Evolutionary conservation across 2,113 vertebrate species (phyloP), one percentile per base, ranked within the genome.

Genomic region (Seriola quinqueradiata): DNA sequence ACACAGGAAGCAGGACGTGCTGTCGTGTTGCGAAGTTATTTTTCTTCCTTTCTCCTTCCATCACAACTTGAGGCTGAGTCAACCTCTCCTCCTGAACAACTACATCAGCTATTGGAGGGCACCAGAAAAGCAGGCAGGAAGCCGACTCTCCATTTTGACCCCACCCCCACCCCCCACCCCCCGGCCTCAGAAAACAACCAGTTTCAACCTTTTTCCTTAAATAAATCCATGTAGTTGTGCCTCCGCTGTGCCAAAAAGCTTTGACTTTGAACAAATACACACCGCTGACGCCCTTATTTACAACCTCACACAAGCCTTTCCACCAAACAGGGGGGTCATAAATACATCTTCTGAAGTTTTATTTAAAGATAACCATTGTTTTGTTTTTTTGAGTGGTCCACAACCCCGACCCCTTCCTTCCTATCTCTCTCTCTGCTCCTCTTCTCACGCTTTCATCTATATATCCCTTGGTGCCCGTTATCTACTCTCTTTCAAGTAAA

Each of bases 1-100:
- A 96, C 94, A 94, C 93, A 94, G 95, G 95, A 96, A 96, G 93
- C 94, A 94, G 93, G 94, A 95, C 87, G 70, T 90, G 75, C 79
- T 86, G 87, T 87, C 38, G 76, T 87, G 92, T 89, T 92, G 87
- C 44, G 58, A 81, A 91, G 92, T 88, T 91, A 81, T 92, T 91
- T 92, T 89, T 93, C 87, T 90, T 88, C 77, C 84, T 75, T 21
- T 90, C 80, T 90, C 77, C 86, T 81, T 90, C 86, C 84, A 87
- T 91, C 85, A 61, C 75, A 78, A 72, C 23, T 36, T 21, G 32
- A 85, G 64, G 64, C 58, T 63, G 23, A 5, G 2, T 64, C 59
- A 69, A 52, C 60, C 42, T 58, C 61, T 78, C 40, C 65, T 73
- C 61, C 61, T 14, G 14, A 50, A 3, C 52, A n/a, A 48, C 67